Conservation (phyloP, 2,113 vertebrate species). For the Corydoras maculifer region DNA sequence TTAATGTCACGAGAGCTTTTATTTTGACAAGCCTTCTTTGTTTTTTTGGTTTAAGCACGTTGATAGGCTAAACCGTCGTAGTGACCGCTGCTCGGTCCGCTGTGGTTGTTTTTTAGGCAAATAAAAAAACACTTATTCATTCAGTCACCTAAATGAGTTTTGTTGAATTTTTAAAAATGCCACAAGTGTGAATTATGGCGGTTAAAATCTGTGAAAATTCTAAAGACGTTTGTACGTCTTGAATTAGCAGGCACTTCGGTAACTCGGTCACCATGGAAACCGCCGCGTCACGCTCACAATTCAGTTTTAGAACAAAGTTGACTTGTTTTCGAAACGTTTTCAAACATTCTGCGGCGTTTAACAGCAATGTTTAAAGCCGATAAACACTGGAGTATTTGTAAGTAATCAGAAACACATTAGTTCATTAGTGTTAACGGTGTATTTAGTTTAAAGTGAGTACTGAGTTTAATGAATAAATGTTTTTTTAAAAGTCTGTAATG, state of each 20-base stretch:
- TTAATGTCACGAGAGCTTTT: neutral
- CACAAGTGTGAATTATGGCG: neutral
- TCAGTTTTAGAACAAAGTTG: neutral
- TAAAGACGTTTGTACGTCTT: neutral
- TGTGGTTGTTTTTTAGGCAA: neutral
- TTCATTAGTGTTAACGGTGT: too few species aligned
- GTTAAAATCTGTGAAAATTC: neutral
- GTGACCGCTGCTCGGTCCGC: neutral
- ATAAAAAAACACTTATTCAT: too few species aligned
- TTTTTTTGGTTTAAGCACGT: too few species aligned
- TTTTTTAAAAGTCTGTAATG: too few species aligned
- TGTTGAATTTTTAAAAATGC: neutral
- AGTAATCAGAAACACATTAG: too few species aligned
- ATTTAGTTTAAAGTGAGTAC: too few species aligned
- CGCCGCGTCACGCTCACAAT: neutral
- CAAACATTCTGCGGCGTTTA: too few species aligned
- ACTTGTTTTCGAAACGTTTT: too few species aligned
- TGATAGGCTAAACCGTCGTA: neutral
- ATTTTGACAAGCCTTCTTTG: slow-evolving; percentile 1
- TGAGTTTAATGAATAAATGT: too few species aligned
- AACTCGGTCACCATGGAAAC: slow-evolving; percentile 26
- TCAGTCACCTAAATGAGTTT: too few species aligned
- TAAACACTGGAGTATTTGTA: too few species aligned
- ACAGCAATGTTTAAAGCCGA: too few species aligned
- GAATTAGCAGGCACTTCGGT: neutral